Evolutionary conservation across 37 sponge, comb jelly and placozoan genomes (phyloP), one percentile per base, ranked within the genome.

Genomic region (Amphimedon queenslandica): DNA sequence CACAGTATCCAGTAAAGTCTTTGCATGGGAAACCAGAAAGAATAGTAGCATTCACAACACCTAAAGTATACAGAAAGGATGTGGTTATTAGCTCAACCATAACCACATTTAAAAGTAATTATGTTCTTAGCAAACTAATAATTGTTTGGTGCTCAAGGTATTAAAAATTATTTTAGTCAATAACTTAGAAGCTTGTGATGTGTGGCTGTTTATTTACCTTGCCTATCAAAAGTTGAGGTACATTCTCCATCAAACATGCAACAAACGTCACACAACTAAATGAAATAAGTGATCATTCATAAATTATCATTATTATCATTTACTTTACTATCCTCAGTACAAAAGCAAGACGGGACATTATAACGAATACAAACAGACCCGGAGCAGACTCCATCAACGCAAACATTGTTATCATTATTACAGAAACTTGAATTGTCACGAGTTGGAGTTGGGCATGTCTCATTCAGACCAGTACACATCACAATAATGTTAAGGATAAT

Each of bases 1-100:
- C 67, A 32, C 86, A 85, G 53, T 85, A 85, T 2, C 86, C 86
- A n/a, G 86, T 70, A 71, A 75, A 79, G 55, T 85, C 67, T 4
- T 39, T 25, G 42, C 86, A 85, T 0, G 86, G 84, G 40, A 61
- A 76, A 21, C 71, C 71, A n/a, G 84, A 57, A 23, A n/a, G 43
- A 29, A 70, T 40, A 2, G 31, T 27, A 13, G 42, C 67, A 55
- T 51, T 13, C 32, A 29, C 20, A 1, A 64, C 66, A 18, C 55
- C 76, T 75, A 33, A 1, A 18, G 13, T 8, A 47, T 8, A 18
- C 8, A 47, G 51, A 47, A 13, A 47, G 51, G n/a, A n/a, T n/a
- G n/a, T n/a, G n/a, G n/a, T n/a, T n/a, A n/a, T n/a, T n/a, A n/a
- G n/a, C n/a, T n/a, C n/a, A n/a, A n/a, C n/a, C n/a, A n/a, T n/a